Evolutionary conservation across 1,140 invertebrate genomes (phyloP), one percentile per base, ranked within the genome.

Genomic region (Phthorimaea operculella): DNA sequence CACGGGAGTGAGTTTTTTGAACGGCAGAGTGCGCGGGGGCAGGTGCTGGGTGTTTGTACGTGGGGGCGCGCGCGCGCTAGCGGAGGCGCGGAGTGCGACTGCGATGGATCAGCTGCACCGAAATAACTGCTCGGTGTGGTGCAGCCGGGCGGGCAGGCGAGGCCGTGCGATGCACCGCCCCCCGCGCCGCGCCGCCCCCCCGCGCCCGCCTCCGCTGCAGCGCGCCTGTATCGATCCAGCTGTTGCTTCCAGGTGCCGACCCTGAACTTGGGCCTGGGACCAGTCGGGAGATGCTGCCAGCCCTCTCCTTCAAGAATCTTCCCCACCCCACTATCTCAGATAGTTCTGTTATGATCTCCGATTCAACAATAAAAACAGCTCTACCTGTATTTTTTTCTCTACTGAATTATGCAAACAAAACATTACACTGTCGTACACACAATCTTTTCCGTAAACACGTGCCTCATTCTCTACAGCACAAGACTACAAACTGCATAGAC

Each of bases 61-160:
- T 54, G 52, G 50, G 15, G 55, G 64, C 52, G 66, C 76, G 79
- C 67, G 79, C 77, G 73, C 74, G 58, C 78, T 59, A 55, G 53
- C 64, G 66, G 72, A 79, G 67, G 68, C 76, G 73, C 76, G 72
- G 63, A 59, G 62, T 67, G 59, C 70, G 71, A 82, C 79, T 82
- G 79, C 62, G 76, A 66, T 55, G 59, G 34, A 58, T 47, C 62
- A 68, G 70, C 66, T 84, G 81, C 80, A 83, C 79, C 72, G 75
- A 84, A 84, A 82, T 84, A 84, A 76, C 76, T 79, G 77, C 76
- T 79, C 72, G 59, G 33, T 80, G 77, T 76, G 80, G 73, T 74
- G 76, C 59, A 74, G 74, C 71, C 62, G 73, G 72, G 21, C 21
- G 21, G 21, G 21, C 21, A 28, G 21, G 21, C 21, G 21, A 28